Conservation (phyloP, 2,888 invertebrate genomes). For the Horisme vitalbata region DNA sequence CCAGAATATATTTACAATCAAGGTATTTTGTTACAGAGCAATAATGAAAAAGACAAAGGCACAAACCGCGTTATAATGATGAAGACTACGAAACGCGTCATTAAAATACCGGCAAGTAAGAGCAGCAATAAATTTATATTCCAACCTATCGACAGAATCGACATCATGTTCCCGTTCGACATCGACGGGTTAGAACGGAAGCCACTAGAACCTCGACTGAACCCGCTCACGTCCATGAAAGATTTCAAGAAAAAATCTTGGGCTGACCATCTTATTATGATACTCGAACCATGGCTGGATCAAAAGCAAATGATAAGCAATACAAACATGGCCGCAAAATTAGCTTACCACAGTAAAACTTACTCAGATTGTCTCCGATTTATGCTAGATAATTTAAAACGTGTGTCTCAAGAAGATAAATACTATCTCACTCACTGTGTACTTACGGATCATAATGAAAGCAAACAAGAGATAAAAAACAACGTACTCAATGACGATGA, state of each 20-base stretch:
- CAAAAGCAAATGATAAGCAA: slow-evolving; percentile 54
- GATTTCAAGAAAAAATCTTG: slow-evolving; percentile 69
- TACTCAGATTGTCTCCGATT: slow-evolving; percentile 63
- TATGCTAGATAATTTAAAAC: slow-evolving; percentile 57
- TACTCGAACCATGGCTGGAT: slow-evolving; percentile 65
- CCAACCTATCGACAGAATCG: slow-evolving; percentile 65
- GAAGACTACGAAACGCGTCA: slow-evolving; percentile 88
- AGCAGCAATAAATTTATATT: slow-evolving; percentile 66
- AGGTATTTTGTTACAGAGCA: slow-evolving; percentile 75
- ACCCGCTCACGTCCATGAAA: slow-evolving; percentile 56
- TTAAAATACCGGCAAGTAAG: slow-evolving; percentile 84
- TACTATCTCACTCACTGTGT: slow-evolving; percentile 57
- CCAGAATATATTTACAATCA: slow-evolving; percentile 7
- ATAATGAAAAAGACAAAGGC: slow-evolving; percentile 80
- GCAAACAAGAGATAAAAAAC: slow-evolving; percentile 26
- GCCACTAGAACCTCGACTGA: slow-evolving; percentile 54
- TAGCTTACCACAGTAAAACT: slow-evolving; percentile 61
- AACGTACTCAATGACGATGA: slow-evolving; percentile 51
- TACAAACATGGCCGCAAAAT: slow-evolving; percentile 69
- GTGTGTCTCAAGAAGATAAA: slow-evolving; percentile 40
- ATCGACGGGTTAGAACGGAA: slow-evolving; percentile 54
- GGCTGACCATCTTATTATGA: slow-evolving; percentile 65
- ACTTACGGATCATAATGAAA: slow-evolving; percentile 27
- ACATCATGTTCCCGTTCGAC: slow-evolving; percentile 71
- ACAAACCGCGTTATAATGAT: slow-evolving; percentile 85